Conservation (phyloP, 37 sponge, comb jelly and placozoan species). For the Dysidea cf. avara region DNA sequence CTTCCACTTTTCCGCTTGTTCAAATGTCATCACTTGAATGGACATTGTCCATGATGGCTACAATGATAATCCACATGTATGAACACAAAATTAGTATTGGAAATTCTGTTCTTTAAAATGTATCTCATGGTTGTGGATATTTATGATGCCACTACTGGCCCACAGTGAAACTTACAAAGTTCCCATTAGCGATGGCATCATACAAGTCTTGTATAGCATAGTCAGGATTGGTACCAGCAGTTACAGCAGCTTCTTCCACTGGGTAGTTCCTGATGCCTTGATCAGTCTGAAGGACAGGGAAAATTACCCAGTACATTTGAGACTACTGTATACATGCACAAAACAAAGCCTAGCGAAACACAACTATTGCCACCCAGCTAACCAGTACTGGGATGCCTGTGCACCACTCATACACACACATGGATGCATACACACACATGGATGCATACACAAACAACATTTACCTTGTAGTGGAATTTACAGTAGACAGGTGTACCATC, state of each 20-base stretch:
- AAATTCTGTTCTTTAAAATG: too few relatives aligned
- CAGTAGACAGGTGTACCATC: slow-evolving; percentile 64
- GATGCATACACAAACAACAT: not conserved
- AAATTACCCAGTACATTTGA: not conserved
- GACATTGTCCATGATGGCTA: slow-evolving; percentile 84
- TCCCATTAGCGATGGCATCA: slow-evolving; percentile 62
- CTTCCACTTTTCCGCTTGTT: slow-evolving; percentile 64
- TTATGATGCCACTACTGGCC: not conserved
- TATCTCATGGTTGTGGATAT: too few relatives aligned
- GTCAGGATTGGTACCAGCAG: slow-evolving; percentile 70
- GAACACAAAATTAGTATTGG: too few relatives aligned
- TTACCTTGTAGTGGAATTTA: slow-evolving; percentile 90
- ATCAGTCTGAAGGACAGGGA: slow-evolving; percentile 45
- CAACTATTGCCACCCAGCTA: not conserved
- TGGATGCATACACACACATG: not conserved
- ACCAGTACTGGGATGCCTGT: not conserved
- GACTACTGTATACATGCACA: not conserved
- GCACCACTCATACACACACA: not conserved
- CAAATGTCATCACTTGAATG: slow-evolving; percentile 88
- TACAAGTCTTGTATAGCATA: slow-evolving; percentile 76
- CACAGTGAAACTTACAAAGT: slow-evolving; percentile 66
- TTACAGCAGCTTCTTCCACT: slow-evolving; percentile 50
- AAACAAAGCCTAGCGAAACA: not conserved
- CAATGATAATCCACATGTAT: too few relatives aligned
- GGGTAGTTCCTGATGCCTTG: slow-evolving; percentile 60